phyloP scores from a whole-genome alignment of 2,113 vertebrate species.

The Zonotrichia leucophrys region DNA sequence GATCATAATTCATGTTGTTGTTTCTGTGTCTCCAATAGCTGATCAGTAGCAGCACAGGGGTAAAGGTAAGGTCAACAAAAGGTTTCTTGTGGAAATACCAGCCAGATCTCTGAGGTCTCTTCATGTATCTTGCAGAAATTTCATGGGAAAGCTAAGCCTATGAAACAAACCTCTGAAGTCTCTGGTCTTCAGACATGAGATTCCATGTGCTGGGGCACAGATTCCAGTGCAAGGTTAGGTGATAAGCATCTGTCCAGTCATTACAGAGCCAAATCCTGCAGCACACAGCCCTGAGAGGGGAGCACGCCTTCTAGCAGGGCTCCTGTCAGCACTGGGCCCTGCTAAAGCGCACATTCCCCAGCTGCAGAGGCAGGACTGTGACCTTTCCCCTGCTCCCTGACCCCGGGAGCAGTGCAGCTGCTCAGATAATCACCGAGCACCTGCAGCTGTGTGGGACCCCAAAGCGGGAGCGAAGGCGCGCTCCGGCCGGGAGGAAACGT shows the following conservation, averaged over 20 bases:
- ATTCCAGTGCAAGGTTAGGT: not conserved
- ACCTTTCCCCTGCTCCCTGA: constrained; percentile 62
- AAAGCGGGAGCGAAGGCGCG: not conserved
- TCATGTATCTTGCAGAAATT: not conserved
- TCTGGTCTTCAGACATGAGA: not conserved
- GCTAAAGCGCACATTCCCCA: constrained; percentile 40
- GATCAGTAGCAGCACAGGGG: not conserved
- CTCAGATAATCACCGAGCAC: constrained; percentile 49
- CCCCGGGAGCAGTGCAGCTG: constrained; percentile 53
- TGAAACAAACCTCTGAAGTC: not conserved
- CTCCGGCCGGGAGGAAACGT: not conserved
- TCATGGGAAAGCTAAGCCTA: not conserved
- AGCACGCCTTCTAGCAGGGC: not conserved
- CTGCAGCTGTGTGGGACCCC: constrained; percentile 35
- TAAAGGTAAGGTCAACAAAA: not conserved
- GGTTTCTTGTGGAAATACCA: not conserved
- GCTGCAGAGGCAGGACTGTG: constrained; percentile 18
- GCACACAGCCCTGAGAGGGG: not conserved
- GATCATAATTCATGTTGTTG: not conserved
- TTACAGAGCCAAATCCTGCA: not conserved
- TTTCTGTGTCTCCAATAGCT: not conserved
- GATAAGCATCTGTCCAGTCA: not conserved
- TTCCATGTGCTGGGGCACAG: not conserved
- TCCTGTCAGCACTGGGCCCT: not conserved
- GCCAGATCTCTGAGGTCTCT: not conserved